Evolutionary conservation across 2,888 invertebrate genomes (phyloP).

Genomic region (Pachymerium ferrugineum): DNA sequence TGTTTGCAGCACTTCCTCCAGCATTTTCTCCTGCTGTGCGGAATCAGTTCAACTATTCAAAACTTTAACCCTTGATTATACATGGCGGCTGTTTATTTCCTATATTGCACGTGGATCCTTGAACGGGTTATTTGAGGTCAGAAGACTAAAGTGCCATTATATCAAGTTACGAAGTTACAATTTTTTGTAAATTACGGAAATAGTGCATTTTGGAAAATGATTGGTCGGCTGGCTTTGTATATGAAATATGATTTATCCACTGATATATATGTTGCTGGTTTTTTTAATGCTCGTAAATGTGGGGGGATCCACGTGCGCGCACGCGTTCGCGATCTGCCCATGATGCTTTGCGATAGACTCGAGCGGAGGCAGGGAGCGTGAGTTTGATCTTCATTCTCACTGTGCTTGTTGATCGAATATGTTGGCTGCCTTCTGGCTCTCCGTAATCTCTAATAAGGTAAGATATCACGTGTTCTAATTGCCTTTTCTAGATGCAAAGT

Average conservation of each 20-base stretch:
- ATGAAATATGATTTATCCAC: no score
- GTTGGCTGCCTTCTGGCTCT: constrained; percentile 2
- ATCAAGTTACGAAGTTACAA: no score
- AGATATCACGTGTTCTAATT: not conserved
- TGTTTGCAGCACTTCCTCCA: not conserved
- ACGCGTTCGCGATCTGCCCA: not conserved
- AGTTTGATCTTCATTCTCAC: not conserved
- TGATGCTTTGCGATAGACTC: not conserved
- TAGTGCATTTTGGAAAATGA: not conserved
- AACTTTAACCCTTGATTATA: not conserved
- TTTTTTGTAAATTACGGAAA: not conserved
- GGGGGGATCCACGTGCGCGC: not conserved
- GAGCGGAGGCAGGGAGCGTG: not conserved
- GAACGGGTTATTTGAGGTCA: not conserved
- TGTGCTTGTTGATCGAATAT: not conserved
- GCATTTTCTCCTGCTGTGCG: not conserved
- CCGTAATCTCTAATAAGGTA: constrained; percentile 7
- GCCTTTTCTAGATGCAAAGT: no score
- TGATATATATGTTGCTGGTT: constrained; percentile 5
- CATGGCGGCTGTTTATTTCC: not conserved
- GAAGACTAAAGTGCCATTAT: not conserved
- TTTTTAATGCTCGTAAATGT: not conserved
- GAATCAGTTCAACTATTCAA: not conserved
- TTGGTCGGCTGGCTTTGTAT: no score
- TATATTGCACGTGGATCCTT: not conserved